Evolutionary conservation across 2,797 vertebrate species (phyloP), one percentile per base, ranked within the genome.

Genomic region (Harpagifer antarcticus): DNA sequence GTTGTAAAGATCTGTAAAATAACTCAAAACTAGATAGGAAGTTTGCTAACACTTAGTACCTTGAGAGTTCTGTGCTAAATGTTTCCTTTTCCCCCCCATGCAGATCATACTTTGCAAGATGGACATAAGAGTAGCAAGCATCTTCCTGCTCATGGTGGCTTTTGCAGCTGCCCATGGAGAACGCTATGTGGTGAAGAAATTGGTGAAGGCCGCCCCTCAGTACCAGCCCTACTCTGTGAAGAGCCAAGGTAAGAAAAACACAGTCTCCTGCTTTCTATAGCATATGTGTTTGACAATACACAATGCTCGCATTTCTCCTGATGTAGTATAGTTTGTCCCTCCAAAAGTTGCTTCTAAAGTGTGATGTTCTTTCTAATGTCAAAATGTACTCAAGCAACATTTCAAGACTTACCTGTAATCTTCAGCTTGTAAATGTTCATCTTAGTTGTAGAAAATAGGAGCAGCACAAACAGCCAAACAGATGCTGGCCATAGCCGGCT

Each of bases 161-260:
- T 81, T 96, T 89, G 92, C 94, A 50, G 94, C 96, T 43, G 97
- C 94, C 87, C 95, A 96, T 72, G 96, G 96, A 53, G 91, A 95
- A 1, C 92, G 94, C 44, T 98, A 97, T 84, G 96, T 97, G 76
- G 94, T 97, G 81, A 97, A 98, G 92, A 94, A 95, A 94, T 74
- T 95, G 92, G 44, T 97, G 86, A 98, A 99, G 90, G 91, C 89
- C 2, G 86, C 87, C 19, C 93, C 93, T 37, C 93, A 94, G 81
- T 95, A 94, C 87, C 87, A 97, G 92, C 92, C 96, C 56, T 97
- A 94, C 79, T 90, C 94, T 59, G 95, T 98, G 61, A 99, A 98
- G 91, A 93, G 96, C 89, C 97, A 98, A 58, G 96, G 98, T 99
- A 95, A 97, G 95, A 88, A 78, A 37, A 78, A 61, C 9, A 1